Evolutionary conservation across 2,888 invertebrate species (phyloP).

Genomic region (Ochropacha duplaris): DNA sequence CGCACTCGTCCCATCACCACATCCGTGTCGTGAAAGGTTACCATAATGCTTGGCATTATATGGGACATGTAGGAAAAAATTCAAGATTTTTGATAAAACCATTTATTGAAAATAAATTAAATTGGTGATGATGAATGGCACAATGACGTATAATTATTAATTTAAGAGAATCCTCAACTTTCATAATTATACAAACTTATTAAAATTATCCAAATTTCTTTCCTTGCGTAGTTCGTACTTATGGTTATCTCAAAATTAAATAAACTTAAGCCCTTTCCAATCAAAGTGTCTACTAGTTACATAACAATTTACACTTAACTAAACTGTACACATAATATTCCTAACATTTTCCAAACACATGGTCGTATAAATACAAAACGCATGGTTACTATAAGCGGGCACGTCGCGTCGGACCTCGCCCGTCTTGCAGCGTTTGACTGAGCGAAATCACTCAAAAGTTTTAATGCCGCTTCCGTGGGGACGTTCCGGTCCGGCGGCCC

Average conservation of each 20-base stretch:
- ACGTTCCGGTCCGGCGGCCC: constrained; percentile 49
- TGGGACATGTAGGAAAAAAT: neutral
- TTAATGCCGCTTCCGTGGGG: constrained; percentile 79
- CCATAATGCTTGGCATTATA: constrained; percentile 19
- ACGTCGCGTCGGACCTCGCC: constrained; percentile 52
- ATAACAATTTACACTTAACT: neutral
- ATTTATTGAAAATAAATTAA: too few relatives aligned
- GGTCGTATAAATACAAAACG: constrained; percentile 23
- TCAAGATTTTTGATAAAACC: too few relatives aligned
- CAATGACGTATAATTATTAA: too few relatives aligned
- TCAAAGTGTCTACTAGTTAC: too few relatives aligned
- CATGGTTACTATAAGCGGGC: constrained; percentile 36
- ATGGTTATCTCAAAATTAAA: too few relatives aligned
- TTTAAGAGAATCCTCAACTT: too few relatives aligned
- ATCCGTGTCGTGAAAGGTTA: constrained; percentile 46
- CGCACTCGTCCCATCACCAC: constrained; percentile 55
- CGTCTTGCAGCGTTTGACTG: constrained; percentile 79
- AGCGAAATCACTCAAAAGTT: constrained; percentile 82
- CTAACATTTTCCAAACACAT: neutral
- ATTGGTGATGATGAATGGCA: too few relatives aligned
- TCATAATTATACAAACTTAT: too few relatives aligned
- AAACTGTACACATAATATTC: neutral
- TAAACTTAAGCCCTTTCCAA: too few relatives aligned
- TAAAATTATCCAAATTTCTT: too few relatives aligned
- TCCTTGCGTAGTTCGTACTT: too few relatives aligned